A percentile compares a stretch with the other conserved stretches of the same genome.
These are phyloP conservation scores for Characodon lateralis DNA, from an alignment of 2,797 vertebrate genomes.

Conservation along the genomic window DNA sequence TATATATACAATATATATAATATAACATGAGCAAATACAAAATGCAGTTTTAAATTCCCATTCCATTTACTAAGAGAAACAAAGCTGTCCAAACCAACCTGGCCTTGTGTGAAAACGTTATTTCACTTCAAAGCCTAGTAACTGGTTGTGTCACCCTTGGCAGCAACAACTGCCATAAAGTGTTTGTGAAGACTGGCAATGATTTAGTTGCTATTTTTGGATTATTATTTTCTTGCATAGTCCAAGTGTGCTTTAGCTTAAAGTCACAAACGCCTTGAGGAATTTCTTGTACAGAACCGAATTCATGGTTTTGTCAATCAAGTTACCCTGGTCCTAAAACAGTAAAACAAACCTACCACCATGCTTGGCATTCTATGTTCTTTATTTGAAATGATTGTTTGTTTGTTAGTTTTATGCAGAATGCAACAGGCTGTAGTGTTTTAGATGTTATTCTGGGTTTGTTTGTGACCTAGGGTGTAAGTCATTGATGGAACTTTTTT, in stretches of 20 bases:
- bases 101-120: not conserved
- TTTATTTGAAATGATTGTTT: not conserved
- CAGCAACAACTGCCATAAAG: not conserved
- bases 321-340: not conserved
- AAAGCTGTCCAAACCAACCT: not conserved
- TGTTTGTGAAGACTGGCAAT: not conserved
- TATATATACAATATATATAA: no score
- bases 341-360: not conserved
- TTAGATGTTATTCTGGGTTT: not conserved
- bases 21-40: not conserved
- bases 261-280: no score
- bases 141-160: not conserved
- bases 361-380: not conserved
- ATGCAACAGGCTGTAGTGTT: not conserved
- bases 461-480: not conserved
- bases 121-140: not conserved
- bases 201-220: not conserved
- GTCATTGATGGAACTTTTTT: not conserved
- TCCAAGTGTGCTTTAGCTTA: no score
- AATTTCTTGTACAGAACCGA: not conserved
- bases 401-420: not conserved
- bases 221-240: not conserved
- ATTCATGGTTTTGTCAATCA: not conserved
- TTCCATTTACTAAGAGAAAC: not conserved
- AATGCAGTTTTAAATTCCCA: not conserved